A percentile compares a stretch with the other conserved stretches of the same genome.
Conservation (phyloP, 2,888 invertebrate species). For the Hipparchia semele region DNA sequence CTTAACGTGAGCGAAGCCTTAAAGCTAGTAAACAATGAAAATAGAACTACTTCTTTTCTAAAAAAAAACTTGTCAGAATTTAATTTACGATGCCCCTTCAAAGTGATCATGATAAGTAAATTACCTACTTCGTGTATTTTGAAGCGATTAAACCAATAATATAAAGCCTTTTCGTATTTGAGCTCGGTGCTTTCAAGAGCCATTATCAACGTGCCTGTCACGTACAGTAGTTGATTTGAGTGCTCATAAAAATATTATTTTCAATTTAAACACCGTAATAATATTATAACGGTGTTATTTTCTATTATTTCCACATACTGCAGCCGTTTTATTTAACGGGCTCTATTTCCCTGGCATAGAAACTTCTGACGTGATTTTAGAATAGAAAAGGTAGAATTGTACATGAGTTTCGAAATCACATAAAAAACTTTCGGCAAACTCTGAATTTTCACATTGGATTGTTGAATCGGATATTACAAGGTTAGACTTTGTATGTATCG, state of each 20-base stretch:
- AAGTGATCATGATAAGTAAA: neutral
- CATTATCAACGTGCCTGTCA: conserved; percentile 51
- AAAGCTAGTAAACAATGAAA: too few species aligned
- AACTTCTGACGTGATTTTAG: neutral
- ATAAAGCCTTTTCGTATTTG: conserved; percentile 47
- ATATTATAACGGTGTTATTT: conserved; percentile 16
- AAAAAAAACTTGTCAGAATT: too few species aligned
- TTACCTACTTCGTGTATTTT: neutral
- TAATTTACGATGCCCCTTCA: too few species aligned
- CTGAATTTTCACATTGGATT: conserved; percentile 26
- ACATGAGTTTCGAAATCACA: neutral
- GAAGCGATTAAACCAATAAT: conserved; percentile 46
- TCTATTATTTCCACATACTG: conserved; percentile 12
- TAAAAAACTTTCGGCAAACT: conserved; percentile 3
- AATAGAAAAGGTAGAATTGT: neutral
- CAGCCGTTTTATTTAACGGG: neutral
- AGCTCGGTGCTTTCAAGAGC: conserved; percentile 47
- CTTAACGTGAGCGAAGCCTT: too few species aligned
- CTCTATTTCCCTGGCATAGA: conserved; percentile 1
- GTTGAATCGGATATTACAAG: conserved; percentile 28
- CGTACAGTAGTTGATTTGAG: conserved; percentile 45
- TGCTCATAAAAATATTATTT: conserved; percentile 42
- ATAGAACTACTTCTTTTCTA: too few species aligned
- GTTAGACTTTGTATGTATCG: conserved; percentile 27
- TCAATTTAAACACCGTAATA: conserved; percentile 36